These are phyloP conservation scores for Mizuhopecten yessoensis DNA, from an alignment of 1,140 invertebrate genomes.

Conservation along the genomic window DNA sequence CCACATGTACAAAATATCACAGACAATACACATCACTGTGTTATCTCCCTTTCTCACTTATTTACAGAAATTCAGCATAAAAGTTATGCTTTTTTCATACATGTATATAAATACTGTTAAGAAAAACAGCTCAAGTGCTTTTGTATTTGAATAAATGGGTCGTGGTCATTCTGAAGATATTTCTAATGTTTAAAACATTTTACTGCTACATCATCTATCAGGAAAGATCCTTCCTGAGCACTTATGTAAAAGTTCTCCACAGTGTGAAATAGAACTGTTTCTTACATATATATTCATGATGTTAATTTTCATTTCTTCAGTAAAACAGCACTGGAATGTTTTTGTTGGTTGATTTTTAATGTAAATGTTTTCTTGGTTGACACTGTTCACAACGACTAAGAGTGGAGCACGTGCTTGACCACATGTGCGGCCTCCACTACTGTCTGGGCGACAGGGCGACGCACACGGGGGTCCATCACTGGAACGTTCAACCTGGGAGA, in stretches of 20 bases:
- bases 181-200: neutral
- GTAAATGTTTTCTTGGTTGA: neutral
- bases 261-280: too few species aligned
- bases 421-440: conserved; percentile 77
- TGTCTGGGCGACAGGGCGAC: conserved; percentile 69
- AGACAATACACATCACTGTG: neutral
- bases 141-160: neutral
- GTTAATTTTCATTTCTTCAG: too few species aligned
- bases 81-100: neutral
- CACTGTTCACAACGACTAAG: neutral
- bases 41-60: neutral
- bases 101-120: neutral
- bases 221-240: neutral
- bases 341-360: neutral
- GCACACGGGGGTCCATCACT: conserved; percentile 73
- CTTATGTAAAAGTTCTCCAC: too few species aligned
- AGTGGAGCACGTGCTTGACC: conserved; percentile 65
- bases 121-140: neutral
- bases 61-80: neutral
- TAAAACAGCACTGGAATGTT: neutral
- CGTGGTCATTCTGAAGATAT: neutral
- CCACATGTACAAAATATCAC: conserved; percentile 2
- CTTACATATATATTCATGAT: too few species aligned
- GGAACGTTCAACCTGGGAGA: conserved; percentile 76
- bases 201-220: neutral